Percentiles rank a stretch among this genome's conserved stretches.
These are phyloP conservation scores for Zoanthus sociatus DNA, from an alignment of 92 coral and sea anemone species.

Conservation along the genomic window DNA sequence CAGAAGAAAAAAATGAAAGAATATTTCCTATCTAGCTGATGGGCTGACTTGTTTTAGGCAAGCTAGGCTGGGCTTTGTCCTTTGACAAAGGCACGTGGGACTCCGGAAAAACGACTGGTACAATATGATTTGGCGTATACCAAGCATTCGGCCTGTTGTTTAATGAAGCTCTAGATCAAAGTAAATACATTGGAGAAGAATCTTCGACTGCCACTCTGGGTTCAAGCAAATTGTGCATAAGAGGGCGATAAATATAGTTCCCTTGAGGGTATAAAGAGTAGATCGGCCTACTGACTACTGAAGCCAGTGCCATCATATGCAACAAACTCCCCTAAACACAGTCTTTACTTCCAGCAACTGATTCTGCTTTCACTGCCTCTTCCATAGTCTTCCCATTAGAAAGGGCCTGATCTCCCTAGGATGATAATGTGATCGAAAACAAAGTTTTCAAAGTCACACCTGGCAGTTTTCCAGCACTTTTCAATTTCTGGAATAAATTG, in stretches of 20 bases:
- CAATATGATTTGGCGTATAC: conserved; percentile 15
- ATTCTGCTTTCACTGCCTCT: conserved; percentile 49
- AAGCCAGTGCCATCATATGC: conserved; percentile 56
- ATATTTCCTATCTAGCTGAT: conserved; percentile 9
- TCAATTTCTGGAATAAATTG: conserved; percentile 27
- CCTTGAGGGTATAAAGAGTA: conserved; percentile 48
- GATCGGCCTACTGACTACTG: conserved; percentile 45
- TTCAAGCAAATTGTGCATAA: conserved; percentile 35
- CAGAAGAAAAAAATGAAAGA: background rate
- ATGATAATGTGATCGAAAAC: conserved; percentile 51
- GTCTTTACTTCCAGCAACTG: conserved; percentile 38
- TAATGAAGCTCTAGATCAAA: conserved; percentile 7
- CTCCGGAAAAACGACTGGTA: conserved; percentile 24
- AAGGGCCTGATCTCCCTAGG: conserved; percentile 32
- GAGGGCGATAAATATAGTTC: conserved; percentile 26
- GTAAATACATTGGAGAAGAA: conserved; percentile 3
- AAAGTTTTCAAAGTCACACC: conserved; percentile 28
- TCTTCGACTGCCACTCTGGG: conserved; percentile 19
- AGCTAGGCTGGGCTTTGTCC: conserved; percentile 21
- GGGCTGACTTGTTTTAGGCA: conserved; percentile 2
- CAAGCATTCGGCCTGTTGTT: background rate
- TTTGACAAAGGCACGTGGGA: conserved; percentile 27
- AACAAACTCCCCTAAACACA: conserved; percentile 26
- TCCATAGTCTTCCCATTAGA: background rate
- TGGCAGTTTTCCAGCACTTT: conserved; percentile 2